Evolutionary conservation across 1,140 invertebrate genomes (phyloP), one percentile per base, ranked within the genome.

Genomic region (Orius insidiosus): DNA sequence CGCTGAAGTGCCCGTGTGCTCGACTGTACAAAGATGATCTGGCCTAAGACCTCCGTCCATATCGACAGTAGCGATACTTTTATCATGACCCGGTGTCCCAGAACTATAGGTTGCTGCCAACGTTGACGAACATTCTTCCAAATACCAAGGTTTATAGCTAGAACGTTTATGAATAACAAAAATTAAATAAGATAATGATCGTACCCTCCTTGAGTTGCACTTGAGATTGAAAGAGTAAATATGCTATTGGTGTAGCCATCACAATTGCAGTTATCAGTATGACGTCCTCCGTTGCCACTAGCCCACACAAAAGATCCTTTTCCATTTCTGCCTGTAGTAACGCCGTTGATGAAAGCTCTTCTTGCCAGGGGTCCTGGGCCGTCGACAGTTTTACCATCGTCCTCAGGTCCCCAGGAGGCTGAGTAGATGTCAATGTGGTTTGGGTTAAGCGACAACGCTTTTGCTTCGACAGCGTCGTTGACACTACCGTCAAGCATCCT

Each of bases 231-330:
- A 18, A 99, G 63, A 0, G 95, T 98, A 63, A 97, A 97, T 57
- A 98, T 97, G 55, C 88, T 94, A 57, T 97, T 97, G 9, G 93
- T 97, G 62, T 98, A 98, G 9, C 95, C 95, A 63, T 99, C 95
- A 69, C 94, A 98, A 62, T 97, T 96, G 61, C 95, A 99, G 3
- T 89, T 95, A 58, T 99, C 95, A 5, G 85, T 85, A 58, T 92
- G 80, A 41, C 87, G 74, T 10, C 95, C 95, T 19, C 95, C 95
- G 61, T 99, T 98, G 8, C 95, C 95, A 5, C 90, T 95, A 1
- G 95, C 95, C 95, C 95, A 99, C 0, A 98, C 90, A 61, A 97
- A 99, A 55, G 89, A 94, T 10, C 95, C 95, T 63, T 89, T 87
- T n/a, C 94, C 93, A 54, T 80, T 75, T 9, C 95, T 76, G 18